phyloP scores from a whole-genome alignment of 2,888 invertebrate genomes.

The Drosophila kambysellisi region DNA sequence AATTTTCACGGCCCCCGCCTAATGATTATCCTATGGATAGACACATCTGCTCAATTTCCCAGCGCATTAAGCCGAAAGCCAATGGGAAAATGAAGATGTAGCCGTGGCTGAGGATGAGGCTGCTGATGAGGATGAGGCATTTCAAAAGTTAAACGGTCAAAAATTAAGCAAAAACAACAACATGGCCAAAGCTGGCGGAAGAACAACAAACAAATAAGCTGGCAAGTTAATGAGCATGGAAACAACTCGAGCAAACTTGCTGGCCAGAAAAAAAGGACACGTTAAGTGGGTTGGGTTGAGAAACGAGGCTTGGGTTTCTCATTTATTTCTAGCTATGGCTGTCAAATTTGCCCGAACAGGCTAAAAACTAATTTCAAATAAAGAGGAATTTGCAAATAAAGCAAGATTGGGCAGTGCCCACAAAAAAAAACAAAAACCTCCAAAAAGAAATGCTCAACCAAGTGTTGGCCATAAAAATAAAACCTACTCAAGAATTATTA shows the following conservation, averaged over 20 bases:
- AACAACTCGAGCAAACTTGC: conserved; percentile 36
- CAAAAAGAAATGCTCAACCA: conserved; percentile 12
- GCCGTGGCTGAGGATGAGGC: background rate
- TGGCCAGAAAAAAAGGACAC: conserved; percentile 27
- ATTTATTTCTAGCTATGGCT: conserved; percentile 15
- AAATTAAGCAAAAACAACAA: conserved; percentile 64
- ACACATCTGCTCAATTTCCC: conserved; percentile 65
- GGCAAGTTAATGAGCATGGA: conserved; percentile 69
- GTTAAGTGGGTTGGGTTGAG: conserved; percentile 7
- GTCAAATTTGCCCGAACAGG: conserved; percentile 54
- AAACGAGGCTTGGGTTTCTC: conserved; percentile 6
- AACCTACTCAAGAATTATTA: conserved; percentile 77
- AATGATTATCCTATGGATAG: conserved; percentile 42
- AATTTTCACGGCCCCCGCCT: conserved; percentile 22
- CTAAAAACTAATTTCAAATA: conserved; percentile 72
- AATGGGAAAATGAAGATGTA: conserved; percentile 17
- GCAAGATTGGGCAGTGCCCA: conserved; percentile 20
- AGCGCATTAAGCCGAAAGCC: conserved; percentile 59
- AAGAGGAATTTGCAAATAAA: conserved; percentile 51
- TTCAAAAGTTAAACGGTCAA: conserved; percentile 74
- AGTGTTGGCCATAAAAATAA: conserved; percentile 53
- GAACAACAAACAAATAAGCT: conserved; percentile 52
- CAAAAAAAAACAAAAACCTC: conserved; percentile 21
- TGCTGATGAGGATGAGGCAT: conserved; percentile 30
- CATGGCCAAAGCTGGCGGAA: conserved; percentile 14